These are phyloP conservation scores for Hyperoodon ampullatus DNA, from an alignment of 2,113 vertebrate species.

Conservation along the genomic window DNA sequence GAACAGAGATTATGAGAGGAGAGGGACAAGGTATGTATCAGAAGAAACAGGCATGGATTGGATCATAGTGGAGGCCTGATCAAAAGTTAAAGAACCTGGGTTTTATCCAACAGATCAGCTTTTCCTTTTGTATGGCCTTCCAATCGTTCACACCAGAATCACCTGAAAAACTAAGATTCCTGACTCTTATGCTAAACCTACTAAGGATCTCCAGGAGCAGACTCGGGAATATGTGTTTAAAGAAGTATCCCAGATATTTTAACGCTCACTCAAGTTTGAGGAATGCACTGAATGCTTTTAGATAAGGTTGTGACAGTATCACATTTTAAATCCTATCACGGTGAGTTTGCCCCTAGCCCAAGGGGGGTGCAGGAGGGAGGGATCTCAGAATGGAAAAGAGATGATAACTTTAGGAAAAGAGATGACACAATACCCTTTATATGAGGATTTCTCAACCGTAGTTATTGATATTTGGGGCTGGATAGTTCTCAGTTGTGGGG, in stretches of 20 bases:
- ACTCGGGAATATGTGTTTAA: background rate
- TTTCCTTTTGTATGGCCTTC: background rate
- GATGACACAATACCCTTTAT: background rate
- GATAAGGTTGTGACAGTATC: background rate
- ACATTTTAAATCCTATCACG: background rate
- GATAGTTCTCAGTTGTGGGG: background rate
- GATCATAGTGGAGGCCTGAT: background rate
- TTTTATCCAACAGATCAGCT: background rate
- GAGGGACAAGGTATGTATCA: background rate
- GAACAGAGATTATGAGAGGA: background rate
- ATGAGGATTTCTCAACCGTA: background rate
- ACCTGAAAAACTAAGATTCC: background rate
- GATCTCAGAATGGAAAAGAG: background rate
- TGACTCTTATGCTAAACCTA: background rate
- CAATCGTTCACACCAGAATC: background rate
- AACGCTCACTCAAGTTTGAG: background rate
- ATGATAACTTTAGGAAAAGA: background rate
- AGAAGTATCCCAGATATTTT: background rate
- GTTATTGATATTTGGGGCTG: background rate
- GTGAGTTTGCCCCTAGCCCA: background rate
- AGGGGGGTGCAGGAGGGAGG: background rate
- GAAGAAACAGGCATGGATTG: background rate
- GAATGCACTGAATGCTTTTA: background rate
- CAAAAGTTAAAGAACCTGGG: background rate
- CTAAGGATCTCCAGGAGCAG: background rate